Percentiles rank a stretch among this genome's conserved stretches.
phyloP scores from a whole-genome alignment of 2,888 invertebrate genomes.

The Nomada ruficornis region DNA sequence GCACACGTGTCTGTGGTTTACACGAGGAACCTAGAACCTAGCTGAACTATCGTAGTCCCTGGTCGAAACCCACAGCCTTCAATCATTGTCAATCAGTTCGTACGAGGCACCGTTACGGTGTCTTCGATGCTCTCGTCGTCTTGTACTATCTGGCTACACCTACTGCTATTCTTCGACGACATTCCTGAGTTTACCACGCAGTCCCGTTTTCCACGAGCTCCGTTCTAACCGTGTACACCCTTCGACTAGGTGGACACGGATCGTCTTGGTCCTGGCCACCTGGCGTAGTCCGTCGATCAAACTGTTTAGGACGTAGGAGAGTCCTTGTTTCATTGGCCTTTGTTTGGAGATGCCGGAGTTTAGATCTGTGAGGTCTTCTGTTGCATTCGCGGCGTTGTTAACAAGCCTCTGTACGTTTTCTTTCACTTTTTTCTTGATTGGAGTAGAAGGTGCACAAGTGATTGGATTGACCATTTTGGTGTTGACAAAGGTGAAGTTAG shows the following conservation, averaged over 20 bases:
- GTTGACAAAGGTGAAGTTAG: too few species aligned
- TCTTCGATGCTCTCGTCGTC: slow-evolving; percentile 59
- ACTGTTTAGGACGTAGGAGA: not conserved
- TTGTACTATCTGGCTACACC: slow-evolving; percentile 64
- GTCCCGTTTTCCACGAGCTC: slow-evolving; percentile 68
- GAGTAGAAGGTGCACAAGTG: not conserved
- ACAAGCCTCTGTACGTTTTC: not conserved
- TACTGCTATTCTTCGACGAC: slow-evolving; percentile 70
- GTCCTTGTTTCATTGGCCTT: not conserved
- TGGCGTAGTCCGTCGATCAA: slow-evolving; percentile 35
- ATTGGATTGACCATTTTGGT: too few species aligned
- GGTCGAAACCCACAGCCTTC: slow-evolving; percentile 71
- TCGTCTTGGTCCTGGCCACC: slow-evolving; percentile 39
- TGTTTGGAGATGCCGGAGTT: not conserved
- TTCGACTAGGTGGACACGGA: slow-evolving; percentile 9
- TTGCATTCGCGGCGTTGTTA: not conserved
- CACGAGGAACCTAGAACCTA: slow-evolving; percentile 39
- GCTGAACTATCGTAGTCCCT: slow-evolving; percentile 38
- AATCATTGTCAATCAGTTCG: slow-evolving; percentile 80
- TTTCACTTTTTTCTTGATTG: not conserved
- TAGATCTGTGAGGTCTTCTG: slow-evolving; percentile 3
- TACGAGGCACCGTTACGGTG: slow-evolving; percentile 77
- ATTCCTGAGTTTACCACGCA: slow-evolving; percentile 61
- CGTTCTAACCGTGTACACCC: slow-evolving; percentile 47
- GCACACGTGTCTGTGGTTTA: slow-evolving; percentile 46